Conservation (phyloP, 2,888 invertebrate species). For the Ceratothoa steindachneri region DNA sequence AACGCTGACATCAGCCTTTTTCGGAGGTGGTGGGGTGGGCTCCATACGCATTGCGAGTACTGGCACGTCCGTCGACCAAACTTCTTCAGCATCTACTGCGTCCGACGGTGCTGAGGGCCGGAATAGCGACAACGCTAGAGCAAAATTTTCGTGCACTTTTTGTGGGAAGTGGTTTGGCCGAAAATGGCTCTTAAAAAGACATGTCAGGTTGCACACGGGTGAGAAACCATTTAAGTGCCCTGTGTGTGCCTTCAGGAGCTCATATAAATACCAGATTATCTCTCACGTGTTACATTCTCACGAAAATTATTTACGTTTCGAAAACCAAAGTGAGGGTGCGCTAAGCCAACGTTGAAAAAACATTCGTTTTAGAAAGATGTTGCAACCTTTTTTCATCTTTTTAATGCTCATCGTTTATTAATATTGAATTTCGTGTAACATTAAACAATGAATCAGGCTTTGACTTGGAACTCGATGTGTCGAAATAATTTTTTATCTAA, state of each 20-base stretch:
- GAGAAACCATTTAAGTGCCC: slow-evolving; percentile 37
- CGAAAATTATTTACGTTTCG: neutral
- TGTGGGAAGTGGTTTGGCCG: slow-evolving; percentile 29
- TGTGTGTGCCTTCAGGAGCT: slow-evolving; percentile 31
- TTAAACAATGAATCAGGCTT: no score
- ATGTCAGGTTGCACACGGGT: slow-evolving; percentile 36
- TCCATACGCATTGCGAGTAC: no score
- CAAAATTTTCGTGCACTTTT: neutral
- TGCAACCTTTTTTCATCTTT: no score
- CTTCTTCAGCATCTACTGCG: neutral
- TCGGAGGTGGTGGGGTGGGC: neutral
- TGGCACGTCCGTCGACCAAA: neutral
- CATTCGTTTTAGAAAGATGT: no score
- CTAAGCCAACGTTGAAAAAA: no score
- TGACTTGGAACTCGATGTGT: no score
- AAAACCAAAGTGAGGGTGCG: no score
- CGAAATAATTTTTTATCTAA: no score
- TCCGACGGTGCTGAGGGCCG: neutral
- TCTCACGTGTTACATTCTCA: slow-evolving; percentile 18
- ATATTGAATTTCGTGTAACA: no score
- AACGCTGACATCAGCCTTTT: neutral
- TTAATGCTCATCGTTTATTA: no score
- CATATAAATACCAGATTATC: slow-evolving; percentile 31
- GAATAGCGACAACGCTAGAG: no score
- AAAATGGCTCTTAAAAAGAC: slow-evolving; percentile 31